These are phyloP conservation scores for Sarcophaga variegata DNA, from an alignment of 2,888 invertebrate species.

Conservation along the genomic window DNA sequence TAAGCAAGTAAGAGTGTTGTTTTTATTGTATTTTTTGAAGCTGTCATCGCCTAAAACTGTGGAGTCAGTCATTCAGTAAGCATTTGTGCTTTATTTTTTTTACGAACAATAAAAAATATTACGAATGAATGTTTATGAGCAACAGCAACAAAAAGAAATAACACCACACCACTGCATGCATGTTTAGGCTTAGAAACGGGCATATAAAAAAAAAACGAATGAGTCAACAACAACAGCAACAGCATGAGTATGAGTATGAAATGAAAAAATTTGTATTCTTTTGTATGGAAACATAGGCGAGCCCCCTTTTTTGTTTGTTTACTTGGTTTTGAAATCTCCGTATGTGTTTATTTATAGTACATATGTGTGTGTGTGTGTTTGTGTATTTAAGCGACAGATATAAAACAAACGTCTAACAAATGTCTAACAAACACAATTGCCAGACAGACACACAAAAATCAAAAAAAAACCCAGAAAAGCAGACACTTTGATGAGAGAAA, in stretches of 20 bases:
- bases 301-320: conserved; percentile 42
- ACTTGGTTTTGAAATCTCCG: neutral
- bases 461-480: neutral
- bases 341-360: neutral
- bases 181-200: conserved; percentile 32
- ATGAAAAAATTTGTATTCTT: conserved; percentile 13
- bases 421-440: neutral
- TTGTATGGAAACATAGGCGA: conserved; percentile 32
- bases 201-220: conserved; percentile 9
- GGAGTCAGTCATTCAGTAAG: neutral
- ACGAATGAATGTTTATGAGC: neutral
- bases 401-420: conserved; percentile 25
- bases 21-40: conserved; percentile 41
- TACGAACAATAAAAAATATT: conserved; percentile 2
- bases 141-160: no score
- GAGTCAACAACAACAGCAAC: neutral
- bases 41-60: conserved; percentile 62
- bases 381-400: neutral
- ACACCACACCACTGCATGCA: conserved; percentile 17
- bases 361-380: no score
- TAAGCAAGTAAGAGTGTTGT: conserved; percentile 16
- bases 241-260: neutral
- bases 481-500: conserved; percentile 7
- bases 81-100: neutral
- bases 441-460: conserved; percentile 4